phyloP scores from a whole-genome alignment of 2,113 vertebrate species.

The Bubo scandiacus region DNA sequence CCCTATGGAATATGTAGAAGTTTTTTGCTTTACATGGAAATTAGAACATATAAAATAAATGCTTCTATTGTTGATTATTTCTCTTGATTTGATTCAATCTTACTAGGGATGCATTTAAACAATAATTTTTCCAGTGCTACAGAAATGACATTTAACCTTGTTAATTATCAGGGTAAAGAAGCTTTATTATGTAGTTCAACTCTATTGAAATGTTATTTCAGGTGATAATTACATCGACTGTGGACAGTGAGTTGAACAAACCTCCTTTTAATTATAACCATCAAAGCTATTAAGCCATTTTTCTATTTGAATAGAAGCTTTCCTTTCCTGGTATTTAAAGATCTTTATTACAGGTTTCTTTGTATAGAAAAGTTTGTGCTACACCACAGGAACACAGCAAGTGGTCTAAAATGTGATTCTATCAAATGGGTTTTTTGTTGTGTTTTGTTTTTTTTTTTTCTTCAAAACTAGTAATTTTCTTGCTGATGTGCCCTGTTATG shows the following conservation, averaged over 20 bases:
- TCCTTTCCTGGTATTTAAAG: background rate
- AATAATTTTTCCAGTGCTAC: background rate
- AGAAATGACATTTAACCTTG: conserved; percentile 3
- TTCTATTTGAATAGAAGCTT: background rate
- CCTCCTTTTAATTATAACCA: conserved; percentile 14
- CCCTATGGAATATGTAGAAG: background rate
- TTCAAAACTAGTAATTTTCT: background rate
- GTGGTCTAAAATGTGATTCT: background rate
- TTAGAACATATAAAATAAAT: background rate
- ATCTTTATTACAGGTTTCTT: background rate
- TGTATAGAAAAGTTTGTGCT: background rate
- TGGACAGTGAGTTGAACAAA: background rate
- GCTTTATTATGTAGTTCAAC: background rate
- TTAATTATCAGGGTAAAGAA: background rate
- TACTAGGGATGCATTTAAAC: background rate
- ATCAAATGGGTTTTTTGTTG: background rate
- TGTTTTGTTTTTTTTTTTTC: background rate
- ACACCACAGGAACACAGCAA: background rate
- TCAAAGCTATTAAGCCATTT: background rate
- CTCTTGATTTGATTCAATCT: background rate
- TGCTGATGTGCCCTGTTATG: background rate
- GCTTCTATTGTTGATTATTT: background rate
- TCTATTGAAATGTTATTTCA: background rate
- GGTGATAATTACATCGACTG: background rate
- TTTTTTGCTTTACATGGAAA: background rate